Conservation (phyloP, 2,888 invertebrate species). For the Venusia cambrica region DNA sequence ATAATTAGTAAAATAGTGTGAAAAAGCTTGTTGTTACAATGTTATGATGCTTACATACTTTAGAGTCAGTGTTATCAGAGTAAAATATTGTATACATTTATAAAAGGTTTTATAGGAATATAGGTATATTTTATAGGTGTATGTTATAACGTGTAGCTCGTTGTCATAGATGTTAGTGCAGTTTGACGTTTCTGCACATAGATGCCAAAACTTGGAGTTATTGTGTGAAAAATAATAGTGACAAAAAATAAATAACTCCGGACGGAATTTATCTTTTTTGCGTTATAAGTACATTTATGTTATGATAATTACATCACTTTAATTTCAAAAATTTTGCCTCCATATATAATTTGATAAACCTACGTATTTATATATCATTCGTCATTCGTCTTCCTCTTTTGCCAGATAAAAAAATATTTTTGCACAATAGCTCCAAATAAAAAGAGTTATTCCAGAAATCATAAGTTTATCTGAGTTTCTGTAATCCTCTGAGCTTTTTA, state of each 20-base stretch:
- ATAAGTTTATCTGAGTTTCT: conserved; percentile 32
- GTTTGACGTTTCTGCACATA: conserved; percentile 52
- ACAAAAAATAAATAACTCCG: too few relatives aligned
- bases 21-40: conserved; percentile 62
- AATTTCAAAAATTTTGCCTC: too few relatives aligned
- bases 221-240: conserved; percentile 12
- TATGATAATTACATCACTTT: too few relatives aligned
- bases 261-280: too few relatives aligned
- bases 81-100: conserved; percentile 71
- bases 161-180: conserved; percentile 62
- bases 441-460: conserved; percentile 29
- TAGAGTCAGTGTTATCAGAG: conserved; percentile 59
- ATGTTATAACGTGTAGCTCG: conserved; percentile 47
- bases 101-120: conserved; percentile 64
- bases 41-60: conserved; percentile 59
- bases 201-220: conserved; percentile 37
- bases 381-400: too few relatives aligned
- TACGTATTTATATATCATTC: too few relatives aligned
- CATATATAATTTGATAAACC: too few relatives aligned
- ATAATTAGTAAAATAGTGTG: conserved; percentile 28
- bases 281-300: too few relatives aligned
- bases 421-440: conserved; percentile 20
- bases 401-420: too few relatives aligned
- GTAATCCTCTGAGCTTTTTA: conserved; percentile 53
- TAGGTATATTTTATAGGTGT: conserved; percentile 37